phyloP scores from a whole-genome alignment of 2,797 vertebrate species.

The Cygnus olor region DNA sequence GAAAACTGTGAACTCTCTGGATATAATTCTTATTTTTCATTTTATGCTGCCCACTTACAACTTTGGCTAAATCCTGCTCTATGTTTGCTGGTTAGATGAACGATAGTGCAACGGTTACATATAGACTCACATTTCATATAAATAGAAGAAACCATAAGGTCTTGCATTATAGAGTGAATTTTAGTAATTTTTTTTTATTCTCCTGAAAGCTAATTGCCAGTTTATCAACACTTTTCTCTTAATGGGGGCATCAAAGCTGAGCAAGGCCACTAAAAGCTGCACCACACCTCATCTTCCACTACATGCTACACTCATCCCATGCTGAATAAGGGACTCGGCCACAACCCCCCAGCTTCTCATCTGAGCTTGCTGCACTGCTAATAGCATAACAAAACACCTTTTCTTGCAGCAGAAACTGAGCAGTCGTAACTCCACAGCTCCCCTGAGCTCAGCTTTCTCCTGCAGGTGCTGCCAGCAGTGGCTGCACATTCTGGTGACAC shows the following conservation, averaged over 20 bases:
- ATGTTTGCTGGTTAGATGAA: neutral
- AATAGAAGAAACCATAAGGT: neutral
- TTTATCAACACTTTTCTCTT: neutral
- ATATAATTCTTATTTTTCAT: neutral
- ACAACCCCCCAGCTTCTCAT: neutral
- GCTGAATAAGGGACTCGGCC: neutral
- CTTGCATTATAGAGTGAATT: neutral
- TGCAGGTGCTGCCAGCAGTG: neutral
- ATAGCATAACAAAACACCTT: neutral
- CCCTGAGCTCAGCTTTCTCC: neutral
- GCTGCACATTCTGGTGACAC: neutral
- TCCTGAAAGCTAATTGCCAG: neutral
- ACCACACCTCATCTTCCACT: neutral
- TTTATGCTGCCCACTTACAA: neutral
- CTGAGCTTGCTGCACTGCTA: neutral
- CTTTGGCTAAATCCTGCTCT: neutral
- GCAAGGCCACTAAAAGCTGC: neutral
- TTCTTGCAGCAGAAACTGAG: neutral
- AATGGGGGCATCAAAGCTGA: neutral
- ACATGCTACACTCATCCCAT: fast-evolving
- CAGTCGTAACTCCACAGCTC: neutral
- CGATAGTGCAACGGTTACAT: neutral
- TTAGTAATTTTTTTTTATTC: neutral
- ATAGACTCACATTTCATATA: neutral
- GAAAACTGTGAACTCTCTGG: neutral